Base-by-base conservation (phyloP, 2,113 vertebrate genomes). In the Narcine bancroftii region DNA sequence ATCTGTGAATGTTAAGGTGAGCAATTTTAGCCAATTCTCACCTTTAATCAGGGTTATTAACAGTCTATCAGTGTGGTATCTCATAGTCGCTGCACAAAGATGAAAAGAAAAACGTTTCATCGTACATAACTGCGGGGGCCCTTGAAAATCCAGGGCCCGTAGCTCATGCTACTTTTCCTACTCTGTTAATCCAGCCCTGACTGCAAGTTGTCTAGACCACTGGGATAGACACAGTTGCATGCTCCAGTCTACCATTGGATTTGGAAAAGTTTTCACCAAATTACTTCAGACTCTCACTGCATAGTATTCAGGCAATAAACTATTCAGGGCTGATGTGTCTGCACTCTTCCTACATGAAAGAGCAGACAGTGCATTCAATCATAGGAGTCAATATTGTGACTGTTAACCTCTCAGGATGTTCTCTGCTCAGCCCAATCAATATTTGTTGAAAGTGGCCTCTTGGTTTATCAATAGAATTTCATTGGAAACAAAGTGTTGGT, bases 191-290 rank as follows among this genome's bases (percentile, higher is more conserved):
- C n/a, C n/a, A n/a, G n/a, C n/a, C n/a, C n/a, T n/a, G n/a, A n/a
- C n/a, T 91, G 42, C 63, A 65, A 91, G 42, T 24, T 42, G 0
- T 9, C 65, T 47, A 65, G 89, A 29, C 89, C 13, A 47, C 60
- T 26, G 89, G 39, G 65, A 91, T 29, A 17, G 63, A 91, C 69
- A 91, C 89, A 91, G 71, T 91, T 69, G 65, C 89, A 47, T 91
- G 66, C 89, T 91, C 39, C 89, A 65, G 63, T 91, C 60, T 91
- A 91, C 87, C 63, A 69, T 47, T 24, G 89, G 65, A 91, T 69
- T 91, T 69, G 63, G 89, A 66, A 91, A 91, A 69, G 60, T 91
- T 91, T 91, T 45, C 63, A 91, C 42, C 89, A 91, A 91, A 91
- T 91, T 69, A 65, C 89, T 71, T 91, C 63, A 47, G 63, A 91